Evolutionary conservation across 2,797 vertebrate species (phyloP), one percentile per base, ranked within the genome.

Genomic region (Erithacus rubecula): DNA sequence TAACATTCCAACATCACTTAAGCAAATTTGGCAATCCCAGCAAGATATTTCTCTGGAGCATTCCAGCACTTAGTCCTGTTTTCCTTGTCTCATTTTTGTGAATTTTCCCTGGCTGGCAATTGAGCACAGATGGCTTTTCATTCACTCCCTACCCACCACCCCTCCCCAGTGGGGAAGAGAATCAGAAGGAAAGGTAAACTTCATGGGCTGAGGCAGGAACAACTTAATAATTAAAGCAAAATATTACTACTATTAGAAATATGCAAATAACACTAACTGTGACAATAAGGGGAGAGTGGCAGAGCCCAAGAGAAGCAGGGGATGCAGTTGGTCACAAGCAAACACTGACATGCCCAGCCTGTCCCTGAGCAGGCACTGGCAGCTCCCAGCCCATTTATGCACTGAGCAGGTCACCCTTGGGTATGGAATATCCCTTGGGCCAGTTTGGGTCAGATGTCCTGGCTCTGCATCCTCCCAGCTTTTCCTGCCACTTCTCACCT

Each of bases 291-390:
- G 47, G 14, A 49, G 47, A 26, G 46, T 47, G 46, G 24, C 27
- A 51, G 26, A 17, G 19, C 1, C 68, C n/a, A 30, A 46, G 68
- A 44, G 37, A 59, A 65, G 46, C 24, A 65, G 39, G 11, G 21
- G 59, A 30, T 34, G n/a, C 29, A 59, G 7, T 3, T 58, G 43
- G 59, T 36, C 51, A 23, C 0, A 0, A 27, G 22, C 44, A 18
- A 29, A 15, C 12, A 5, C 44, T 27, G 64, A 41, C 3, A 4
- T 13, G 32, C 32, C 15, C 47, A 69, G 56, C 26, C 32, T 0
- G 0, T 13, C 21, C 32, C 36, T 0, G 1, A 12, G 37, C 44
- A 22, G 39, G 4, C 37, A 27, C 21, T 22, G 15, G 37, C 56
- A 52, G 46, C 37, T 37, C 23, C 63, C 46, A 68, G 63, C 26